phyloP scores from a whole-genome alignment of 2,888 invertebrate genomes.

The Heliconius ismenius region DNA sequence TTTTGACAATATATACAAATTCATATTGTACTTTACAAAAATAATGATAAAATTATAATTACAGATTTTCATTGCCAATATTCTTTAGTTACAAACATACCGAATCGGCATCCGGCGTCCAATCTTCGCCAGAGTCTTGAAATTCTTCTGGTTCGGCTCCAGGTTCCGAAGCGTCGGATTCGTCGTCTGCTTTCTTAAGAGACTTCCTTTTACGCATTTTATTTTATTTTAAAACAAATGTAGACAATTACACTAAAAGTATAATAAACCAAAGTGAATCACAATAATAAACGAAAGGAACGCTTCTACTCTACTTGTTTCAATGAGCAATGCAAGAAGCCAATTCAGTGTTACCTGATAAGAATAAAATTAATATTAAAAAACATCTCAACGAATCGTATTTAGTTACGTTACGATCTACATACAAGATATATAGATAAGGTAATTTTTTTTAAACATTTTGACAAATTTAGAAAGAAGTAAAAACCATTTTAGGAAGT shows the following conservation, averaged over 20 bases:
- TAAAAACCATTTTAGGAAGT: no score
- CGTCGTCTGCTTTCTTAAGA: constrained; percentile 72
- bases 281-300: constrained; percentile 41
- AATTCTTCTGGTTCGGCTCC: constrained; percentile 79
- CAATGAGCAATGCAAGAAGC: constrained; percentile 39
- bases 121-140: constrained; percentile 80
- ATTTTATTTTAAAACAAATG: constrained; percentile 33
- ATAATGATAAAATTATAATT: background rate
- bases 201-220: constrained; percentile 78
- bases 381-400: background rate
- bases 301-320: constrained; percentile 41
- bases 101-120: constrained; percentile 80
- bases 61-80: background rate
- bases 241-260: constrained; percentile 30
- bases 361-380: background rate
- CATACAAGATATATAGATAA: background rate
- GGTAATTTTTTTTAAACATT: no score
- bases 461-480: no score
- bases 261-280: constrained; percentile 27
- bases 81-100: constrained; percentile 54
- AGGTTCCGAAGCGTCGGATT: constrained; percentile 75
- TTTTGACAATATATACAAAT: constrained; percentile 28
- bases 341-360: constrained; percentile 34
- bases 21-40: background rate
- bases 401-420: background rate